phyloP scores from a whole-genome alignment of 2,797 vertebrate genomes.

The Vespertilio murinus region DNA sequence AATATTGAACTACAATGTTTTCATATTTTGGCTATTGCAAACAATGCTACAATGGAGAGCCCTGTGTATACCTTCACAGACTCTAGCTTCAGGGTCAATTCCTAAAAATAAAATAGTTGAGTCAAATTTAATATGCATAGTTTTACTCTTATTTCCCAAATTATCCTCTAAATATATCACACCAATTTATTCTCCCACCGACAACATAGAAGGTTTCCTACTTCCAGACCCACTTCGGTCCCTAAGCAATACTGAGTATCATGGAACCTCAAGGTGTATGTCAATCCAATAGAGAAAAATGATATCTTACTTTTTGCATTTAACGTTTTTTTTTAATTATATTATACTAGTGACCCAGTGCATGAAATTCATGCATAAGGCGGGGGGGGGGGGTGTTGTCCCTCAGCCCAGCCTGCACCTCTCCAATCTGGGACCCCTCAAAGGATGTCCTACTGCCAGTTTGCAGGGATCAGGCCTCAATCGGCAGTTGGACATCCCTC shows the following conservation, averaged over 20 bases:
- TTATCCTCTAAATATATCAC: not conserved
- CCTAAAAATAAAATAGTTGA: conserved; percentile 42
- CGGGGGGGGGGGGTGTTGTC: too few relatives aligned
- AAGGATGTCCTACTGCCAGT: too few relatives aligned
- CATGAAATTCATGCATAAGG: too few relatives aligned
- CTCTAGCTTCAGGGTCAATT: not conserved
- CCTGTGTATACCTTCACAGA: not conserved
- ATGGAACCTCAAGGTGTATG: not conserved
- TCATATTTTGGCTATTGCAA: not conserved
- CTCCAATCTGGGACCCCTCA: too few relatives aligned
- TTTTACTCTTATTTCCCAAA: conserved; percentile 40
- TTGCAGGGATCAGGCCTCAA: too few relatives aligned
- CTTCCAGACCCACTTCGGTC: not conserved
- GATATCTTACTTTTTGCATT: not conserved
- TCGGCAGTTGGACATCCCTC: too few relatives aligned
- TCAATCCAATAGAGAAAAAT: not conserved
- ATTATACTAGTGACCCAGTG: too few relatives aligned
- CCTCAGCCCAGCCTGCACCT: too few relatives aligned
- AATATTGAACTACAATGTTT: not conserved
- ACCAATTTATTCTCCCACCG: not conserved
- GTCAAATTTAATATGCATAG: conserved; percentile 16
- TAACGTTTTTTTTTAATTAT: not conserved
- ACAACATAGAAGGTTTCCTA: not conserved
- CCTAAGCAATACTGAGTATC: not conserved
- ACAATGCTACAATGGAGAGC: not conserved